Conservation (phyloP, 2,113 vertebrate genomes). For the Chaetops frenatus region DNA sequence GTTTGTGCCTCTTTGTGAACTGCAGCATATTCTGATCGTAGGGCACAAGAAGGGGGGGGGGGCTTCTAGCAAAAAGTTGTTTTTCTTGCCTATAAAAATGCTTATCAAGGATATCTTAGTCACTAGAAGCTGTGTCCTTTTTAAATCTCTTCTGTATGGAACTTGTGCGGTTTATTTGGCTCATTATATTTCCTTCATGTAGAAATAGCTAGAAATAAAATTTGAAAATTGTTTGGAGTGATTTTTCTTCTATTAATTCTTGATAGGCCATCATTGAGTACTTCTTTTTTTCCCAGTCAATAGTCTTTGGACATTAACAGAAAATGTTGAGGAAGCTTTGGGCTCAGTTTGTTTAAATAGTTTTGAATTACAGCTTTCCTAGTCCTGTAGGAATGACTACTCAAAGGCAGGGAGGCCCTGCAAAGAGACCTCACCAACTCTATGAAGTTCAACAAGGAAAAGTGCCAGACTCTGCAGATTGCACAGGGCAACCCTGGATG, state of each 20-base stretch:
- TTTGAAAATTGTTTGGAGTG: background rate
- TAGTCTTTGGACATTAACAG: background rate
- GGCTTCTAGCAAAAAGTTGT: background rate
- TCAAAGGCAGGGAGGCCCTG: background rate
- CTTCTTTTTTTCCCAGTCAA: background rate
- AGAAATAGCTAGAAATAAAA: background rate
- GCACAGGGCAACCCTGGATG: background rate
- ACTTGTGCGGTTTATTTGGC: background rate
- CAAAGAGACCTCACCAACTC: background rate
- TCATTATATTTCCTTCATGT: background rate
- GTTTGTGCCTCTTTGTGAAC: background rate
- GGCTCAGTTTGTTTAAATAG: background rate
- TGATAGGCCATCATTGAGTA: background rate
- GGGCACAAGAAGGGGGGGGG: background rate
- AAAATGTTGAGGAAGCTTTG: background rate
- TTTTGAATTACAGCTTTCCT: background rate
- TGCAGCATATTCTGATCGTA: background rate
- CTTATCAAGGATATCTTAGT: background rate
- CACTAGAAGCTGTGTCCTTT: background rate
- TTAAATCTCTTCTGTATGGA: background rate
- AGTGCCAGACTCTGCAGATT: background rate
- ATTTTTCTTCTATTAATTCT: background rate
- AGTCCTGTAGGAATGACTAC: background rate
- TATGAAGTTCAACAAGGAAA: background rate
- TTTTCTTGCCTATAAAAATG: background rate